phyloP scores from a whole-genome alignment of 1,140 invertebrate species.

The Chrysoperla carnea region DNA sequence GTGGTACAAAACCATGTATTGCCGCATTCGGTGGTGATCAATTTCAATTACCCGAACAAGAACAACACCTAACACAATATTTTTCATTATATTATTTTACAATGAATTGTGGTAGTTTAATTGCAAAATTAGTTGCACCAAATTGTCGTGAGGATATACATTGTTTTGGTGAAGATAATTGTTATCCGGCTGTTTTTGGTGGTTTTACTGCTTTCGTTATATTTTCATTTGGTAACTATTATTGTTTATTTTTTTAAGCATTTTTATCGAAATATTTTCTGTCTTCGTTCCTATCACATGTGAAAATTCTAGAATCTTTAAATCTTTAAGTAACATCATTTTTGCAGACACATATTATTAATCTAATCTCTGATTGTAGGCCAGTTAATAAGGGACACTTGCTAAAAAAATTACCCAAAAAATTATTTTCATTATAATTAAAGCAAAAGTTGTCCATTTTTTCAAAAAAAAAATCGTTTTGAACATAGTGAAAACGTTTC shows the following conservation, averaged over 20 bases:
- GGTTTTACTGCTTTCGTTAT: slow-evolving; percentile 51
- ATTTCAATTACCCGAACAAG: slow-evolving; percentile 41
- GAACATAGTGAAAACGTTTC: no score
- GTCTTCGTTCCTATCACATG: background rate
- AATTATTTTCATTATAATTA: no score
- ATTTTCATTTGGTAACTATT: slow-evolving; percentile 34
- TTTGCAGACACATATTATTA: no score
- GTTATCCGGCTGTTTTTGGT: slow-evolving; percentile 63
- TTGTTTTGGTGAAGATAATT: slow-evolving; percentile 53
- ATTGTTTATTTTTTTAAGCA: background rate
- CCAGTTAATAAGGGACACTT: no score
- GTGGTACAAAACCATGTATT: slow-evolving; percentile 68
- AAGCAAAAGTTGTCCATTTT: no score
- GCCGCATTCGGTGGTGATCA: slow-evolving; percentile 63
- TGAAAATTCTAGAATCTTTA: no score
- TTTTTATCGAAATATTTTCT: background rate
- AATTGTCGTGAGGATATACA: slow-evolving; percentile 45
- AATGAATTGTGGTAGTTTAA: slow-evolving; percentile 60
- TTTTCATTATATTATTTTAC: slow-evolving; percentile 67
- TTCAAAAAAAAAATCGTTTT: no score
- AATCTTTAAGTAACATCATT: no score
- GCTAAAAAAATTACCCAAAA: no score
- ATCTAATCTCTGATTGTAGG: no score
- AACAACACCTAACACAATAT: slow-evolving; percentile 38
- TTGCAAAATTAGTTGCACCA: slow-evolving; percentile 58